Evolutionary conservation across 1,140 invertebrate genomes (phyloP).

Genomic region (Lutraria rhynchaena): DNA sequence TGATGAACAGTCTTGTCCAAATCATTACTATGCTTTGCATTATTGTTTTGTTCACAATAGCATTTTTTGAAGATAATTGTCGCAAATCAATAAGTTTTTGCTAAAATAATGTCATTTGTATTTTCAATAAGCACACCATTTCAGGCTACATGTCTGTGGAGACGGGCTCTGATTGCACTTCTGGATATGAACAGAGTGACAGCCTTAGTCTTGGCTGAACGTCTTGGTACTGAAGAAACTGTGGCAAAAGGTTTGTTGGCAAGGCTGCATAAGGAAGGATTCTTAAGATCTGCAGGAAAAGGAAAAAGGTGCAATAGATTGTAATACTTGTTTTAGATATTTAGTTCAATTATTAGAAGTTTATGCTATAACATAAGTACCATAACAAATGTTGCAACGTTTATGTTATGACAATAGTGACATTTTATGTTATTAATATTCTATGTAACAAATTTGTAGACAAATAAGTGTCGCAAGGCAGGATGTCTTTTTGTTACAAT

Average conservation of each 20-base stretch:
- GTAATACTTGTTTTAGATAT: too few relatives aligned
- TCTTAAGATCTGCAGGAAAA: conserved; percentile 71
- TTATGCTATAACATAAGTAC: too few relatives aligned
- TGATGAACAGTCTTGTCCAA: too few relatives aligned
- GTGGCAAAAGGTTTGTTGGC: conserved; percentile 79
- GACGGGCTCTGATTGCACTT: conserved; percentile 75
- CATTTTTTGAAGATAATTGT: not conserved
- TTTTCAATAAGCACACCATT: conserved; percentile 21
- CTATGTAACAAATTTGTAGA: not conserved
- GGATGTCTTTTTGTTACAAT: too few relatives aligned
- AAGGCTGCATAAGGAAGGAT: conserved; percentile 79
- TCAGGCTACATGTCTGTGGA: conserved; percentile 80
- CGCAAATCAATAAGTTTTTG: not conserved
- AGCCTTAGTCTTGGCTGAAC: conserved; percentile 71
- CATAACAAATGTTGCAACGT: too few relatives aligned
- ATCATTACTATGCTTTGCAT: too few relatives aligned
- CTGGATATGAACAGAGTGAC: conserved; percentile 72
- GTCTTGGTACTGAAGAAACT: conserved; percentile 77
- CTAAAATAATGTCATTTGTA: not conserved
- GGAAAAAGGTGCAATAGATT: conserved; percentile 77
- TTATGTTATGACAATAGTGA: not conserved
- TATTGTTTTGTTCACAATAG: not conserved
- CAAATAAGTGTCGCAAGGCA: not conserved
- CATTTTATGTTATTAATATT: not conserved
- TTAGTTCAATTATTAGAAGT: too few relatives aligned